phyloP scores from a whole-genome alignment of 2,797 vertebrate species.

The Sphenopsis melanotis region DNA sequence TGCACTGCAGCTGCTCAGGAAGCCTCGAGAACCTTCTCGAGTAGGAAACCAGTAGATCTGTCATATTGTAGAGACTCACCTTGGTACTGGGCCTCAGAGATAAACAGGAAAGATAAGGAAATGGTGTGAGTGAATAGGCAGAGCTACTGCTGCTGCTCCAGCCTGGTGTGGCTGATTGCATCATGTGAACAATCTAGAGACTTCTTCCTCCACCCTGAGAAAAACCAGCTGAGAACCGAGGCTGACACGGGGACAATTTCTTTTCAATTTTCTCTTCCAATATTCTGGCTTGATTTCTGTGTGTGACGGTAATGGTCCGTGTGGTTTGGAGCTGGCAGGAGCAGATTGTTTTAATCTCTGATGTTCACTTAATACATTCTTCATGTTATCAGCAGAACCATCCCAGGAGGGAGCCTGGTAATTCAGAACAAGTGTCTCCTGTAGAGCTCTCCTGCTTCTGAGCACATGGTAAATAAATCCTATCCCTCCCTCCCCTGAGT shows the following conservation, averaged over 20 bases:
- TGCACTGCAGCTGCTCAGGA: conserved; percentile 24
- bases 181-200: neutral
- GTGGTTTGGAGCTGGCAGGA: neutral
- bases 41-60: conserved; percentile 51
- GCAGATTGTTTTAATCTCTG: conserved; percentile 43
- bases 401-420: conserved; percentile 22
- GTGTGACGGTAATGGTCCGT: neutral
- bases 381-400: conserved; percentile 25
- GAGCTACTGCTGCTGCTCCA: conserved; percentile 2
- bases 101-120: conserved; percentile 71
- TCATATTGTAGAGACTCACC: conserved; percentile 11
- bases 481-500: neutral
- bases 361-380: conserved; percentile 15
- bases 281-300: neutral
- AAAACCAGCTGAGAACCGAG: neutral
- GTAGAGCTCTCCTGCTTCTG: neutral
- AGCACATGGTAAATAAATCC: neutral
- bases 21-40: neutral
- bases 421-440: conserved; percentile 42
- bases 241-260: neutral
- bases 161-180: neutral
- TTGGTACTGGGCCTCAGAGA: conserved; percentile 32
- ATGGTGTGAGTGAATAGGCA: conserved; percentile 44
- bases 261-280: neutral
- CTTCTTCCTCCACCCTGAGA: neutral